Evolutionary conservation across 2,888 invertebrate genomes (phyloP).

Genomic region (Cremastobaeus sp.): DNA sequence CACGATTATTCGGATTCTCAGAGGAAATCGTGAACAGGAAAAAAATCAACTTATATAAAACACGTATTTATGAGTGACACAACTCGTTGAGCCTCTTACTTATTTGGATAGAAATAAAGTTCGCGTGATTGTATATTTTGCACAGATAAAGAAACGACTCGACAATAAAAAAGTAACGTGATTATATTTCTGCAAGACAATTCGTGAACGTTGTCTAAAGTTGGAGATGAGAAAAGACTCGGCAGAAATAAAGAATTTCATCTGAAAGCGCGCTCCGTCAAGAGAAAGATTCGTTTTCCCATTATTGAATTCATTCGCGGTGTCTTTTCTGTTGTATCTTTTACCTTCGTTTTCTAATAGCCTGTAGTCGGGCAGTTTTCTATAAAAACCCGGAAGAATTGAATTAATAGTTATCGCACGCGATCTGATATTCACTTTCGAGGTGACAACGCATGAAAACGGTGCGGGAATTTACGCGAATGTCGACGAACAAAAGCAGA

Average conservation of each 20-base stretch:
- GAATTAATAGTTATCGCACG: slow-evolving; percentile 61
- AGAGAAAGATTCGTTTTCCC: slow-evolving; percentile 37
- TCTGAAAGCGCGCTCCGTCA: slow-evolving; percentile 37
- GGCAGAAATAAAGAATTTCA: slow-evolving; percentile 22
- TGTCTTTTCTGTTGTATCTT: slow-evolving; percentile 35
- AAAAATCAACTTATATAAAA: too few species aligned
- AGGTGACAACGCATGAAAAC: slow-evolving; percentile 62
- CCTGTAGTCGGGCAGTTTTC: slow-evolving; percentile 45
- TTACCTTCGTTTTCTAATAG: slow-evolving; percentile 51
- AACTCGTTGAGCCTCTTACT: too few species aligned
- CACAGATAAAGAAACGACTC: background rate
- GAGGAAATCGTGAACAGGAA: too few species aligned
- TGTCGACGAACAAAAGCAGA: slow-evolving; percentile 45
- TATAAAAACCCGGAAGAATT: slow-evolving; percentile 53
- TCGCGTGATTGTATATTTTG: background rate
- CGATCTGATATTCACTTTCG: slow-evolving; percentile 61
- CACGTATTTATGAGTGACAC: too few species aligned
- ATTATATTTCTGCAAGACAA: slow-evolving; percentile 9
- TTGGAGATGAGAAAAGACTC: slow-evolving; percentile 12
- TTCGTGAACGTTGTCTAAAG: slow-evolving; percentile 21
- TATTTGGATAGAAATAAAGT: slow-evolving; percentile 16
- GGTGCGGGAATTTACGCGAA: slow-evolving; percentile 58
- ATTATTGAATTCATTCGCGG: slow-evolving; percentile 49
- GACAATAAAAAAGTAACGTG: slow-evolving; percentile 2
- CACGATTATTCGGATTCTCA: too few species aligned